Evolutionary conservation across 2,797 vertebrate species (phyloP).

Genomic region (Acrossocheilus fasciatus): DNA sequence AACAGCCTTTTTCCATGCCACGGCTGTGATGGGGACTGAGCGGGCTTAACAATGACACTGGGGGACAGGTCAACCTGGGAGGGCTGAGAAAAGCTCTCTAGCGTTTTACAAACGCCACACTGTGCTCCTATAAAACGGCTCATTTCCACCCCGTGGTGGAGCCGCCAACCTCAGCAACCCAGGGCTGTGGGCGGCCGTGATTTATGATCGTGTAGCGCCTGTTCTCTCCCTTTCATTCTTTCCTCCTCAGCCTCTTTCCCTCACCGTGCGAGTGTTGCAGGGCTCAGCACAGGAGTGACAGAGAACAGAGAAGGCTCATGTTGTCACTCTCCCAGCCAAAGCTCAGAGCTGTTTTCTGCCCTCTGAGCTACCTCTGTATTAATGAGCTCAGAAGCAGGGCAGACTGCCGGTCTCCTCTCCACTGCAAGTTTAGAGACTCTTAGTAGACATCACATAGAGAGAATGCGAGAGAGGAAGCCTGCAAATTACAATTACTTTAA

Average conservation of each 20-base stretch:
- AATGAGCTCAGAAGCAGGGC: constrained; percentile 57
- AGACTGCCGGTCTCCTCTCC: constrained; percentile 67
- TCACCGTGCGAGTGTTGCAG: constrained; percentile 66
- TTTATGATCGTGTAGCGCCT: constrained; percentile 77
- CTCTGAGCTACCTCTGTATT: constrained; percentile 48
- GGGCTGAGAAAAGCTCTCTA: constrained; percentile 69
- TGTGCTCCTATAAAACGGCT: constrained; percentile 79
- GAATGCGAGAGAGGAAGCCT: neutral
- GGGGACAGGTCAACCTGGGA: constrained; percentile 57
- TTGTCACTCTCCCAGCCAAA: constrained; percentile 73
- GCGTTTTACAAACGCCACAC: constrained; percentile 73
- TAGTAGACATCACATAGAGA: constrained; percentile 2
- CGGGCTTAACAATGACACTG: constrained; percentile 63
- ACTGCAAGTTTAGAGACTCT: constrained; percentile 50
- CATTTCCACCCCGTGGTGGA: constrained; percentile 78
- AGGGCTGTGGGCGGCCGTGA: constrained; percentile 62
- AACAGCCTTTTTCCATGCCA: constrained; percentile 20
- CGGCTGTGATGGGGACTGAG: neutral
- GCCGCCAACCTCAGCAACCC: constrained; percentile 68
- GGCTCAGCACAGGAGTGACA: constrained; percentile 65
- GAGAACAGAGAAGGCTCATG: constrained; percentile 77
- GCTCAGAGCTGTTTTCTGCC: constrained; percentile 53
- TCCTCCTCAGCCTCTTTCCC: constrained; percentile 34
- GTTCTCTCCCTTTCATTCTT: constrained; percentile 71
- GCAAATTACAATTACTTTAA: neutral